Evolutionary conservation across 2,797 vertebrate species (phyloP).

Genomic region (Acipenser ruthenus): DNA sequence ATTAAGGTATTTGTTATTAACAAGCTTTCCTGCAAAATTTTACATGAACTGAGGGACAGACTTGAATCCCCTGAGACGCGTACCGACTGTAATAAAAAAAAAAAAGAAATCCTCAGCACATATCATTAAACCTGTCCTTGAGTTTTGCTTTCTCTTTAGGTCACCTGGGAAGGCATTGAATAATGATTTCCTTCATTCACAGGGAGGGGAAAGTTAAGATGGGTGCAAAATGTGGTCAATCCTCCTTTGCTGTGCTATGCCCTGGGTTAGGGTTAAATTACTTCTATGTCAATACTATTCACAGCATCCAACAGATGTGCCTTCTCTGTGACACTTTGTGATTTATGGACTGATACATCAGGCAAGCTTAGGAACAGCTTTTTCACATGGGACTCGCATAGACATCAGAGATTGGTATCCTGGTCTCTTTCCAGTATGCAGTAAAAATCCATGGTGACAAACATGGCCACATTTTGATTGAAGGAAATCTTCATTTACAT

Average conservation of each 20-base stretch:
- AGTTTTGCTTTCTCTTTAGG: slow-evolving; percentile 35
- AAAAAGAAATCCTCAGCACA: slow-evolving; percentile 30
- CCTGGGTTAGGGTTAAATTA: no score
- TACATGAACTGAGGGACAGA: slow-evolving; percentile 33
- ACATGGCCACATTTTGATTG: no score
- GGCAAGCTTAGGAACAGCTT: no score
- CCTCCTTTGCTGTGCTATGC: no score
- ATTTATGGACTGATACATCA: no score
- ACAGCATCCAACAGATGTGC: no score
- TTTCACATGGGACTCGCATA: no score
- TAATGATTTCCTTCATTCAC: not conserved
- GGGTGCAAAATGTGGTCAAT: not conserved
- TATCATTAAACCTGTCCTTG: slow-evolving; percentile 31
- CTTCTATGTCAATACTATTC: no score
- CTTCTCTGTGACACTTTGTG: not conserved
- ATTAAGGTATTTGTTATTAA: slow-evolving; percentile 41
- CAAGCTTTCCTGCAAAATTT: slow-evolving; percentile 31
- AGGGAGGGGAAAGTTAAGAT: not conserved
- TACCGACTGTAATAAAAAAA: slow-evolving; percentile 25
- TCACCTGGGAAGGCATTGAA: slow-evolving; percentile 13
- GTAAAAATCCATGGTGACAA: no score
- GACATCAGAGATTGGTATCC: no score
- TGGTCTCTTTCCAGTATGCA: no score
- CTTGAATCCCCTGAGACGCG: slow-evolving; percentile 27
- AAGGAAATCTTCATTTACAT: no score